Conservation (phyloP, 2,797 vertebrate genomes). For the Nasua narica region DNA sequence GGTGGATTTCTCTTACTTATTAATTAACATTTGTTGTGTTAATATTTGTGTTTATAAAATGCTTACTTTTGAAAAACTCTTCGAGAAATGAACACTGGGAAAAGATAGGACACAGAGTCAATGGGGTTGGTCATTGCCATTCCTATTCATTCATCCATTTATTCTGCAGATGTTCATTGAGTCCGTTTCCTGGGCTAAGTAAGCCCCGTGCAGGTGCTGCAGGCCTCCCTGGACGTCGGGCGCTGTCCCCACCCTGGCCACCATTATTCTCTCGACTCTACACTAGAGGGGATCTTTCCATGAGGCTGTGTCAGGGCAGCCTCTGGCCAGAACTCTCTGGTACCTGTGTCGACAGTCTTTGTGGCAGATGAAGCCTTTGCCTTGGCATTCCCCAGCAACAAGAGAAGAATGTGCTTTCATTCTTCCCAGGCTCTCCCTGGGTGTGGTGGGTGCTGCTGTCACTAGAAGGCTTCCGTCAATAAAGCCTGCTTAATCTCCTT, state of each 20-base stretch:
- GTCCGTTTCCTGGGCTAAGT: background rate
- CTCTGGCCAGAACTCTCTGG: background rate
- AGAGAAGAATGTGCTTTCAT: constrained; percentile 75
- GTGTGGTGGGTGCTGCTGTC: constrained; percentile 82
- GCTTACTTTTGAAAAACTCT: background rate
- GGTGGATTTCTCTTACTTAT: background rate
- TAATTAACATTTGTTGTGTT: background rate
- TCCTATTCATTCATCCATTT: background rate
- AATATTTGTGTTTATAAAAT: background rate
- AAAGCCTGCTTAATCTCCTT: constrained; percentile 92
- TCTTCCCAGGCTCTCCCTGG: constrained; percentile 80
- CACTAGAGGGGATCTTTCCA: background rate
- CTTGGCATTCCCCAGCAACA: constrained; percentile 47
- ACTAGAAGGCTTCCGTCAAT: constrained; percentile 92
- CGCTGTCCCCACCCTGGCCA: background rate
- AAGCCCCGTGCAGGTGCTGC: fast-evolving
- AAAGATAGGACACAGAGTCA: background rate
- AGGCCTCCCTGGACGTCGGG: background rate
- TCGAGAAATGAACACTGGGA: background rate
- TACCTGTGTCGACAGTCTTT: background rate
- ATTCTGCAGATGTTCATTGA: background rate
- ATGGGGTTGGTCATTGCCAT: background rate
- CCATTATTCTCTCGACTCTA: background rate
- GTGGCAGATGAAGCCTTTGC: constrained; percentile 48
- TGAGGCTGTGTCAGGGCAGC: background rate